Conservation (phyloP, 2,113 vertebrate species). For the Anseranas semipalmata region DNA sequence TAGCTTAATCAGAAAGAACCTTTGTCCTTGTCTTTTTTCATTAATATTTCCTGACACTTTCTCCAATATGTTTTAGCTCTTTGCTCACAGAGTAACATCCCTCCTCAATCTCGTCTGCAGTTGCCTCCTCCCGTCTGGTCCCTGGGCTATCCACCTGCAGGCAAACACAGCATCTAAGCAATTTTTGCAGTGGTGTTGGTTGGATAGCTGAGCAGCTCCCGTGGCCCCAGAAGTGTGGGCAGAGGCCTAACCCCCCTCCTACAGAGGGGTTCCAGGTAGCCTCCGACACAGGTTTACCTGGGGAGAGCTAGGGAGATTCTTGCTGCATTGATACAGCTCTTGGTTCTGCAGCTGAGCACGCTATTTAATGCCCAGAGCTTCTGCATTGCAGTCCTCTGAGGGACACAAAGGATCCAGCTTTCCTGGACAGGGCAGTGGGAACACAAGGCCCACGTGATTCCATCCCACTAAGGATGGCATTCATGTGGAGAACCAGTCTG, state of each 20-base stretch:
- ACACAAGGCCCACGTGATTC: background rate
- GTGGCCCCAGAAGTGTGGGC: background rate
- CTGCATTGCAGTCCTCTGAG: background rate
- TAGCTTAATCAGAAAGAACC: background rate
- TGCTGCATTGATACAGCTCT: background rate
- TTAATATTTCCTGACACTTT: constrained; percentile 7
- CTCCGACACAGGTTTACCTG: background rate
- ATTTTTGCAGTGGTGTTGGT: background rate
- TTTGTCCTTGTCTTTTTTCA: constrained; percentile 21
- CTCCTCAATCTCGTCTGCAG: background rate
- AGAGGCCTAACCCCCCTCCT: background rate
- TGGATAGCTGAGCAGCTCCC: background rate
- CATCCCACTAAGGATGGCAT: background rate
- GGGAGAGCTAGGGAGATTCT: background rate
- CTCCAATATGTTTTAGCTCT: background rate
- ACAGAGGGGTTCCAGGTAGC: background rate
- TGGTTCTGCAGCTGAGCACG: background rate
- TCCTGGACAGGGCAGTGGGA: background rate
- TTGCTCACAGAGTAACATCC: background rate
- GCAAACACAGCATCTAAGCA: background rate
- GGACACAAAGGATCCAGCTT: background rate
- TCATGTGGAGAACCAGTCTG: background rate
- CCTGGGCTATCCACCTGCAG: background rate
- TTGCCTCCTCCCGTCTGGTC: background rate
- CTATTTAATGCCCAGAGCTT: background rate